Base-by-base conservation (phyloP, 2,797 vertebrate genomes). In the Melanotaenia trifasciata region DNA sequence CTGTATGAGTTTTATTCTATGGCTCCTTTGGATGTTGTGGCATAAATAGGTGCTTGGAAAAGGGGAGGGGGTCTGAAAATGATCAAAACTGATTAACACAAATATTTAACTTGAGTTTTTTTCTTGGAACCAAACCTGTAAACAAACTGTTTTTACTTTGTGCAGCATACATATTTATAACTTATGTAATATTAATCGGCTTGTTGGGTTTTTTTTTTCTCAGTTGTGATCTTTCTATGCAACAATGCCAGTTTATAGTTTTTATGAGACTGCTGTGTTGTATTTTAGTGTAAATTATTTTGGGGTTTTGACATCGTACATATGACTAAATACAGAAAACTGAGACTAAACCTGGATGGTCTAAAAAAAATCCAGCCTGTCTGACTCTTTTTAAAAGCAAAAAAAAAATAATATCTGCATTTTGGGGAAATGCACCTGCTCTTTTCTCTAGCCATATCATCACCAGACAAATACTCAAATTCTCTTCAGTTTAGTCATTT, bases 171-270 rank as follows among this genome's bases (percentile, higher is more conserved):
- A 76, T 89, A 89, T 90, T 91, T 87, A 87, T 87, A 60, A 61
- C 56, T 67, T 84, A 80, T 90, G 90, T 87, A 82, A 84, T 88
- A 87, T 91, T 84, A 88, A 89, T 90, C 79, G 73, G 35, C 80
- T 76, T 70, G 54, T 74, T 40, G 64, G n/a, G n/a, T n/a, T 81
- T 53, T 51, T 24, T 86, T 57, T 51, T 24, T 85, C 69, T 81
- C 70, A 35, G 81, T 74, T 40, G 83, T 83, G 66, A 53, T 78
- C 64, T 79, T 83, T 90, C 90, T 91, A 90, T 91, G 89, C 91
- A 91, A 90, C 74, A 24, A 50, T 81, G 75, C 83, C 68, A 32
- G 12, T 73, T 80, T 72, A 36, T 54, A 32, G 26, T 79, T 67
- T 30, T 67, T 61, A 67, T 67, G 78, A 78, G 43, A 60, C 72